Percentiles rank a stretch among this genome's conserved stretches.
These are phyloP conservation scores for Probosciger aterrimus DNA, from an alignment of 2,113 vertebrate species.

Conservation along the genomic window DNA sequence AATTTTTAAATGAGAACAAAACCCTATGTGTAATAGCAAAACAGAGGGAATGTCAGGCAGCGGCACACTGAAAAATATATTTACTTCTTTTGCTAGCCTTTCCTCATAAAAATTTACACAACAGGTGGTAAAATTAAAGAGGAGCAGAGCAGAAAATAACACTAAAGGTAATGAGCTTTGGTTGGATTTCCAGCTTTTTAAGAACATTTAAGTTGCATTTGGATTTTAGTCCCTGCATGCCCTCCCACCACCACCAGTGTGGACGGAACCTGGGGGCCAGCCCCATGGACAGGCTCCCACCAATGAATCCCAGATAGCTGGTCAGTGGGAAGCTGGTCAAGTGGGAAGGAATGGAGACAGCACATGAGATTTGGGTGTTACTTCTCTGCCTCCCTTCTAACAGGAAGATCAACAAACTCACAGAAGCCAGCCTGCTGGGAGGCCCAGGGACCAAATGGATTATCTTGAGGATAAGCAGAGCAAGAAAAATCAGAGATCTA, in stretches of 20 bases:
- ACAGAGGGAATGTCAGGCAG: background rate
- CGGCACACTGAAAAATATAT: background rate
- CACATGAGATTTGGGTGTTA: rapidly evolving
- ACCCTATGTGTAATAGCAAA: background rate
- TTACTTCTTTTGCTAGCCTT: background rate
- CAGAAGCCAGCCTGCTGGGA: rapidly evolving
- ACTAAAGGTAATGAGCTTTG: background rate
- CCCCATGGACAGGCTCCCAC: background rate
- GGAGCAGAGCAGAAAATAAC: background rate
- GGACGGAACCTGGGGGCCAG: background rate
- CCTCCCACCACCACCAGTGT: rapidly evolving
- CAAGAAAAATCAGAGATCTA: slow-evolving; percentile 29
- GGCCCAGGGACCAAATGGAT: background rate
- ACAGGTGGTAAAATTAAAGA: background rate
- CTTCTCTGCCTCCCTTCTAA: background rate
- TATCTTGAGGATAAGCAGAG: background rate
- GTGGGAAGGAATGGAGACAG: background rate
- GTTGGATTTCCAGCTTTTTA: background rate
- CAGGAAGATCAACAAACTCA: background rate
- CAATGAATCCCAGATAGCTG: rapidly evolving
- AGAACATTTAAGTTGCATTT: background rate
- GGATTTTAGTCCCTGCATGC: background rate
- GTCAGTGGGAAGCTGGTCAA: background rate
- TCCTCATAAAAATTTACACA: background rate
- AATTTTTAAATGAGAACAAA: background rate